Percentiles rank a stretch among this genome's conserved stretches.
These are phyloP conservation scores for Anastrepha ludens DNA, from an alignment of 1,140 invertebrate species.

Conservation along the genomic window DNA sequence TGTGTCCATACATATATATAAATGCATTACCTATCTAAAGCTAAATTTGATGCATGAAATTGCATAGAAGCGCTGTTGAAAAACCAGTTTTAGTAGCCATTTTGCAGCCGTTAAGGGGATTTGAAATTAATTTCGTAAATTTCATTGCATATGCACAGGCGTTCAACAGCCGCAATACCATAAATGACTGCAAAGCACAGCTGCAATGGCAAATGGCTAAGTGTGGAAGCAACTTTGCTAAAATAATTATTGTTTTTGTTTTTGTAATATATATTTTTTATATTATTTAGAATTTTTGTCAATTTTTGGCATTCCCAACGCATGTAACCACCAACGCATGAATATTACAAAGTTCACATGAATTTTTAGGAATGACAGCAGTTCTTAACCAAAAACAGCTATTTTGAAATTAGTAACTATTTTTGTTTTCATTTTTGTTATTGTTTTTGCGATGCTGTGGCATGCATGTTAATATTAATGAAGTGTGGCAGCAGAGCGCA, in stretches of 20 bases:
- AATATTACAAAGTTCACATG: not conserved
- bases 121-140: constrained; percentile 36
- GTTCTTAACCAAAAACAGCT: not conserved
- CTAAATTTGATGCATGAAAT: too few species aligned
- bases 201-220: not conserved
- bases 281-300: not conserved
- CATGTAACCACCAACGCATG: not conserved
- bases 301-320: not conserved
- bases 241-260: not conserved
- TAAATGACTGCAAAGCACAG: not conserved
- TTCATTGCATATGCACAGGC: constrained; percentile 38
- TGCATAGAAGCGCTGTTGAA: not conserved
- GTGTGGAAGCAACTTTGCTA: not conserved
- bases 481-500: not conserved
- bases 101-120: not conserved
- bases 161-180: not conserved
- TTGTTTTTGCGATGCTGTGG: not conserved
- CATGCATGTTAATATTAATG: constrained; percentile 12
- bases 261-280: not conserved
- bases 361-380: not conserved
- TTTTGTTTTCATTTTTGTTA: not conserved
- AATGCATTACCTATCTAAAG: not conserved
- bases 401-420: not conserved
- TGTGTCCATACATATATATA: not conserved
- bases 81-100: not conserved